phyloP scores from a whole-genome alignment of 2,888 invertebrate species.

The Tineola bisselliella region DNA sequence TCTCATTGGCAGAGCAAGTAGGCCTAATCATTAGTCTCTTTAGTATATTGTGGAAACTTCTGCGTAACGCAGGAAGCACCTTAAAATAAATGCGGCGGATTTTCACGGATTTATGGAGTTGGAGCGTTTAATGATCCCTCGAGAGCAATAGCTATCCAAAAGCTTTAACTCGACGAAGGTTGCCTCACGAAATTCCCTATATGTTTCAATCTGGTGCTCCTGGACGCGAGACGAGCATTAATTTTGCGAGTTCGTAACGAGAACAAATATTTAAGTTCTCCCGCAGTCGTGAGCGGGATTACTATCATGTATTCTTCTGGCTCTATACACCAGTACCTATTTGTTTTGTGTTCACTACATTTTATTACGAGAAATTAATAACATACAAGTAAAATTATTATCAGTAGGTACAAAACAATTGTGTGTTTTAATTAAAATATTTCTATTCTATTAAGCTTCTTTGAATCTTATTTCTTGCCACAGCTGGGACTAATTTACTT shows the following conservation, averaged over 20 bases:
- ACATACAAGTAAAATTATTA: neutral
- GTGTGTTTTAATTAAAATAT: constrained; percentile 1
- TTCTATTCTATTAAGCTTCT: neutral
- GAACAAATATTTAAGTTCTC: constrained; percentile 4
- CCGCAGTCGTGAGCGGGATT: constrained; percentile 6
- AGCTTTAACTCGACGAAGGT: constrained; percentile 24
- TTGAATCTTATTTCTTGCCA: neutral
- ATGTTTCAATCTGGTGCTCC: constrained; percentile 9
- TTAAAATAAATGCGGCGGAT: constrained; percentile 12
- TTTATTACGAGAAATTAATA: neutral
- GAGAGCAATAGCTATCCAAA: constrained; percentile 35
- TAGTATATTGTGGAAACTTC: neutral
- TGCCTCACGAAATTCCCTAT: neutral
- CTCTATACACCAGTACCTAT: no score
- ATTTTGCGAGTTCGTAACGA: constrained; percentile 5
- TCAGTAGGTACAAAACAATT: neutral
- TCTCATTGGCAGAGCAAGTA: neutral
- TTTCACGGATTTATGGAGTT: constrained; percentile 21
- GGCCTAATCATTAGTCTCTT: neutral
- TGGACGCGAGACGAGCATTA: constrained; percentile 10
- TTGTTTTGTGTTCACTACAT: neutral
- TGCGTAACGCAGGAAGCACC: neutral
- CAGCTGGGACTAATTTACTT: constrained; percentile 9
- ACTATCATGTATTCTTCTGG: neutral
- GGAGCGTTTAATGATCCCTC: constrained; percentile 32